These are phyloP conservation scores for Limnephilus auricula DNA, from an alignment of 2,888 invertebrate genomes.

Conservation along the genomic window DNA sequence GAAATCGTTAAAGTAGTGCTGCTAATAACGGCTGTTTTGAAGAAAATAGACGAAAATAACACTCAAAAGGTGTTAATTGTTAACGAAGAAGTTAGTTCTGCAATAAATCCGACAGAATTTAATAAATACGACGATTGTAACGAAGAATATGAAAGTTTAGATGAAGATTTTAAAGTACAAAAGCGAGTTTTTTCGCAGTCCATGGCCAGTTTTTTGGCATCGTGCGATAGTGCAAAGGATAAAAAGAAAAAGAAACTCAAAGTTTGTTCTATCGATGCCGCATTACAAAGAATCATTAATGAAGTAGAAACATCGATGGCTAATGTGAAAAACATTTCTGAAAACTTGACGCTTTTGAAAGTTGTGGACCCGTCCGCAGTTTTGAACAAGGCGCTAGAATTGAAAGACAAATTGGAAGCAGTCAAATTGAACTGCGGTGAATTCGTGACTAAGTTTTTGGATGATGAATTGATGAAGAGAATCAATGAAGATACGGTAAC, in stretches of 20 bases:
- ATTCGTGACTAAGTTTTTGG: background rate
- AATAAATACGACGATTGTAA: background rate
- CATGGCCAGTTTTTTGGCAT: background rate
- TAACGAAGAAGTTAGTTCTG: background rate
- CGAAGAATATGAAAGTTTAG: background rate
- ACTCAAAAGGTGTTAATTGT: background rate
- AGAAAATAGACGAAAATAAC: background rate
- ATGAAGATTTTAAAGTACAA: background rate
- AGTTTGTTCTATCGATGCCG: background rate
- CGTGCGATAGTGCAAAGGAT: background rate
- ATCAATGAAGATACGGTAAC: background rate
- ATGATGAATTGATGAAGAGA: background rate
- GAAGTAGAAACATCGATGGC: background rate
- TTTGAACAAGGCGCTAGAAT: background rate
- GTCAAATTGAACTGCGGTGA: conserved; percentile 10
- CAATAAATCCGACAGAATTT: background rate
- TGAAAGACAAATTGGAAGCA: background rate
- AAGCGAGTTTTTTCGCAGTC: background rate
- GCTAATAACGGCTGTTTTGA: background rate
- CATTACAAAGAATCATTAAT: background rate
- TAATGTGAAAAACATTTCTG: background rate
- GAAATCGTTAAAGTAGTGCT: background rate
- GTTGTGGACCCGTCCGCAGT: background rate
- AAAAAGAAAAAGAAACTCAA: background rate
- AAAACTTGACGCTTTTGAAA: background rate